Base-by-base conservation (phyloP, 2,888 invertebrate genomes). In the Andrena praecox region DNA sequence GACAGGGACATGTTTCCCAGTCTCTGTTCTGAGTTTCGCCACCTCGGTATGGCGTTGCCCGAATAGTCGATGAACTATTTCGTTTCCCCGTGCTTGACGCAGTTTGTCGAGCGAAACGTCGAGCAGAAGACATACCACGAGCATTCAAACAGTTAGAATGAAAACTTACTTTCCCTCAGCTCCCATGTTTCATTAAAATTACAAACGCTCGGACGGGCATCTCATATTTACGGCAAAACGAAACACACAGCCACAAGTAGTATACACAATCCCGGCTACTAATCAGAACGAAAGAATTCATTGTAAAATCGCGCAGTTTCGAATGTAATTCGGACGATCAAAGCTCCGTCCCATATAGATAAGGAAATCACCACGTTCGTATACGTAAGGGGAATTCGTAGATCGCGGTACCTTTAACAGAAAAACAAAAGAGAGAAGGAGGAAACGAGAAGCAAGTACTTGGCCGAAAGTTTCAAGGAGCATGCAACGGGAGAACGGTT, bases 41-140 rank as follows among this genome's bases (percentile, higher is more conserved):
- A 52, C 20, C 74, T 68, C 35, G 71, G 62, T 84, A 76, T 73
- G 73, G 68, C 56, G 77, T 83, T 82, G 81, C 85, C 87, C 82
- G 81, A 85, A 89, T 89, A 89, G 85, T 90, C 83, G 73, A 64
- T 79, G 59, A 90, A 91, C 89, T 91, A 88, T 90, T 90, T 85
- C 84, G 81, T 82, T 82, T 76, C 59, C 60, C 63, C 79, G 56
- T 77, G 75, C 72, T 59, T 77, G 75, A 68, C 75, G 75, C 81
- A 62, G 66, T 60, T 62, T 66, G 80, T 69, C 31, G 82, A 27
- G 70, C 48, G 70, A 70, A 72, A 52, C 8, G 60, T 60, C 27
- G 29, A 48, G 35, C 62, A 16, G 24, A 71, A 74, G 63, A 31
- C 48, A 64, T 33, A 35, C 31, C 10, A 10, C 20, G 33, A 63